Percentiles rank a stretch among this genome's conserved stretches.
Conservation (phyloP, 2,113 vertebrate species). For the Indicator maculatus region DNA sequence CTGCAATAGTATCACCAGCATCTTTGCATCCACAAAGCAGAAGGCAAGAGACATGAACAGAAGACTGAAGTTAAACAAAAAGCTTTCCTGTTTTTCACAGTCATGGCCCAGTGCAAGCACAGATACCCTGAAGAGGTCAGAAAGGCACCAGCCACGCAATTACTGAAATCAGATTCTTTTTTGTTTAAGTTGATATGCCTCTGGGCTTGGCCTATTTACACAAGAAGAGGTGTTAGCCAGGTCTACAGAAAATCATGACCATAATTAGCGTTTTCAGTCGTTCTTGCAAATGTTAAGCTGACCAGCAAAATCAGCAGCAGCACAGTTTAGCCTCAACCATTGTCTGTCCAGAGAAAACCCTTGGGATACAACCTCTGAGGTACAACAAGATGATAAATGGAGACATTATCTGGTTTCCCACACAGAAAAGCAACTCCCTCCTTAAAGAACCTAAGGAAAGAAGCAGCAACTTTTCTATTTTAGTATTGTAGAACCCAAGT, state of each 20-base stretch:
- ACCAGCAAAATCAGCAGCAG: neutral
- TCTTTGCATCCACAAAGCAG: conserved; percentile 5
- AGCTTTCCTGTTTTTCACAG: conserved; percentile 47
- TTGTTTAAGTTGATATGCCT: neutral
- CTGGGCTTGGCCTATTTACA: neutral
- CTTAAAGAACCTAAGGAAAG: neutral
- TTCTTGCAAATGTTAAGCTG: neutral
- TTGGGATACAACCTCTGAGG: neutral
- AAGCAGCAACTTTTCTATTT: neutral
- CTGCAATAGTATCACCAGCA: neutral
- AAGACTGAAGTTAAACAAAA: neutral
- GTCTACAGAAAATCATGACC: neutral
- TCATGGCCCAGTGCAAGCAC: neutral
- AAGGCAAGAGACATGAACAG: neutral
- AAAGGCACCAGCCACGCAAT: conserved; percentile 10
- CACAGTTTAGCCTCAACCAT: neutral
- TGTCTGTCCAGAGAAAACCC: neutral
- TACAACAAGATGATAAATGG: neutral
- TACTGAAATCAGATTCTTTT: neutral
- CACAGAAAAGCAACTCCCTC: neutral
- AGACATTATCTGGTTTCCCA: neutral
- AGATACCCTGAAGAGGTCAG: conserved; percentile 16
- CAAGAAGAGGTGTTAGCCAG: neutral
- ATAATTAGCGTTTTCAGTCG: neutral
- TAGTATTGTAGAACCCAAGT: neutral